Conservation (phyloP, 2,888 invertebrate genomes). For the Panzeria rudis region DNA sequence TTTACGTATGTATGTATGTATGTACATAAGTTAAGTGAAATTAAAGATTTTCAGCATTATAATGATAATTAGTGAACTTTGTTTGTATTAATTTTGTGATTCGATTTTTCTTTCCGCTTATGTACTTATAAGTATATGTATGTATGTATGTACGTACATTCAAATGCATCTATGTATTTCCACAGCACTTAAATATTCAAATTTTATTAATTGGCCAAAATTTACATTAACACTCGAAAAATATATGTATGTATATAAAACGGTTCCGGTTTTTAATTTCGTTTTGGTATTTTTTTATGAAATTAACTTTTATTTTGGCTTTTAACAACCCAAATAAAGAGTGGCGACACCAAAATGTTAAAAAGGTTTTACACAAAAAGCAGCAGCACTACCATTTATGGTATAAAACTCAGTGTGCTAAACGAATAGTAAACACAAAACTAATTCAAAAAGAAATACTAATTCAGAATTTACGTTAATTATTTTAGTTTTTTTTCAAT, state of each 20-base stretch:
- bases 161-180: no score
- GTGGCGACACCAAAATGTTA: conserved; percentile 41
- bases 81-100: conserved; percentile 2
- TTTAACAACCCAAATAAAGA: conserved; percentile 58
- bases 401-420: not conserved
- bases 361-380: conserved; percentile 32
- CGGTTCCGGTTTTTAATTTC: conserved; percentile 64
- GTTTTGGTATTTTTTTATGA: conserved; percentile 32
- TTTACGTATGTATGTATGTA: no score
- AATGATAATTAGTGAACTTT: conserved; percentile 22
- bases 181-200: conserved; percentile 47
- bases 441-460: conserved; percentile 16
- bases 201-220: conserved; percentile 59
- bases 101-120: conserved; percentile 11
- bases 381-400: conserved; percentile 41
- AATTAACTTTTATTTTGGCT: conserved; percentile 43
- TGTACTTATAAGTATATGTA: not conserved
- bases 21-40: not conserved
- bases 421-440: conserved; percentile 45
- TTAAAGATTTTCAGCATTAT: conserved; percentile 8
- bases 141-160: no score
- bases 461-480: conserved; percentile 43
- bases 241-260: conserved; percentile 4
- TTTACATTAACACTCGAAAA: conserved; percentile 42
- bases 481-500: conserved; percentile 1